These are phyloP conservation scores for Etheostoma cragini DNA, from an alignment of 2,113 vertebrate species.

Conservation along the genomic window DNA sequence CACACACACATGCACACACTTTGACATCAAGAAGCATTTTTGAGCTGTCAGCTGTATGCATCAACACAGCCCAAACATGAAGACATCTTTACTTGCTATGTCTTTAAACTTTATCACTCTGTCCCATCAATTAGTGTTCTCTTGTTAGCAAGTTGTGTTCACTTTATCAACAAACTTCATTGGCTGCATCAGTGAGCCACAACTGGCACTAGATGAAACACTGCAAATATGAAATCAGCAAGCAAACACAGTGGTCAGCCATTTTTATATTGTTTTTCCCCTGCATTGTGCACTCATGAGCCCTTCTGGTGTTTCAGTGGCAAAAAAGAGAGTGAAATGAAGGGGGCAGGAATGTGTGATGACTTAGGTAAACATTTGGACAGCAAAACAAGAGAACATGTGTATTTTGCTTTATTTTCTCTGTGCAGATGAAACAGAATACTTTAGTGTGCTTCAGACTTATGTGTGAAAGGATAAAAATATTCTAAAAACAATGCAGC, in stretches of 20 bases:
- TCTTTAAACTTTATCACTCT: constrained; percentile 30
- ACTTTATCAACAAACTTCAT: constrained; percentile 70
- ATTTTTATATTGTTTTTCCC: constrained; percentile 13
- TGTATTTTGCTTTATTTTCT: neutral
- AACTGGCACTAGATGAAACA: constrained; percentile 43
- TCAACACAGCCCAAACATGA: constrained; percentile 51
- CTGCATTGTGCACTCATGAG: neutral
- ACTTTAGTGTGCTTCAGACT: neutral
- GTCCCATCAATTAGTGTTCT: constrained; percentile 65
- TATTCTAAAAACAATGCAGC: neutral
- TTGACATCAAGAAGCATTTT: constrained; percentile 74
- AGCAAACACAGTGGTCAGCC: neutral
- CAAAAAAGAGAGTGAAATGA: neutral
- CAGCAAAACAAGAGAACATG: neutral
- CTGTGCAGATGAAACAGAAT: neutral
- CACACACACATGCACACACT: constrained; percentile 53
- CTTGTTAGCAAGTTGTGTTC: constrained; percentile 56
- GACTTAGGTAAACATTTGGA: neutral
- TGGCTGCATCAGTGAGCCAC: constrained; percentile 67
- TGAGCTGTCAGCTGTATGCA: constrained; percentile 62
- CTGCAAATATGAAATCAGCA: constrained; percentile 3
- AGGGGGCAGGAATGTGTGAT: neutral
- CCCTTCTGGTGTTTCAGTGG: neutral
- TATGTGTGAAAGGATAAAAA: neutral
- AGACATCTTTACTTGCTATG: constrained; percentile 70